Conservation (phyloP, 2,888 invertebrate genomes). For the Beris chalybata region DNA sequence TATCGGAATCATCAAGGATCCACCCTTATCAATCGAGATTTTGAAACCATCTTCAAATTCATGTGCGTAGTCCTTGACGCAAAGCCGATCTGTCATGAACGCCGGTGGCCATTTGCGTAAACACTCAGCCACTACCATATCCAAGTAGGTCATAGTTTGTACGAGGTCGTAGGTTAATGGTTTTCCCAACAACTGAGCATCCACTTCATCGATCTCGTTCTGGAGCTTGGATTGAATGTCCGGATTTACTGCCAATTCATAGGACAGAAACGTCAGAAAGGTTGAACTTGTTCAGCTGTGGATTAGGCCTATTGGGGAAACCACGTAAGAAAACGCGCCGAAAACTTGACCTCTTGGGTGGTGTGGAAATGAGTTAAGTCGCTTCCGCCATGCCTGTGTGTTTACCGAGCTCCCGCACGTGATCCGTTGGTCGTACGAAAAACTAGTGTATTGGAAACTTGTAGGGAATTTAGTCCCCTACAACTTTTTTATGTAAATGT, state of each 20-base stretch:
- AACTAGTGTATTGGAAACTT: too few relatives aligned
- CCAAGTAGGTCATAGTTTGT: constrained; percentile 62
- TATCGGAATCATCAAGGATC: constrained; percentile 45
- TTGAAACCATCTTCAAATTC: constrained; percentile 36
- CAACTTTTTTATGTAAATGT: too few relatives aligned
- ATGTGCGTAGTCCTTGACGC: constrained; percentile 42
- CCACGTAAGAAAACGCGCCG: too few relatives aligned
- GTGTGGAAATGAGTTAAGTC: too few relatives aligned
- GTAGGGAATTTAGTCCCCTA: too few relatives aligned
- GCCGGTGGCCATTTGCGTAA: constrained; percentile 59
- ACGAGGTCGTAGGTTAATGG: constrained; percentile 60
- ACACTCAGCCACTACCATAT: constrained; percentile 63
- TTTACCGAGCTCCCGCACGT: too few relatives aligned
- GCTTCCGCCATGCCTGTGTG: too few relatives aligned
- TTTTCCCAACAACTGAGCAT: constrained; percentile 49
- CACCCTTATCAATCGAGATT: constrained; percentile 34
- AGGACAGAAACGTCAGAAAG: constrained; percentile 55
- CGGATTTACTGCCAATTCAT: constrained; percentile 60
- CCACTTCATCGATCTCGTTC: constrained; percentile 57
- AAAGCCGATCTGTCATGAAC: constrained; percentile 56
- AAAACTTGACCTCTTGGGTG: too few relatives aligned
- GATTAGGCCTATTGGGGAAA: too few relatives aligned
- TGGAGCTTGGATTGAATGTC: constrained; percentile 59
- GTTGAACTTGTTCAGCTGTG: constrained; percentile 53
- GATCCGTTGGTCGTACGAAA: too few relatives aligned